Evolutionary conservation across 30 jellyfish, hydroid and myxozoan species (phyloP).

Genomic region (Turritopsis rubra): DNA sequence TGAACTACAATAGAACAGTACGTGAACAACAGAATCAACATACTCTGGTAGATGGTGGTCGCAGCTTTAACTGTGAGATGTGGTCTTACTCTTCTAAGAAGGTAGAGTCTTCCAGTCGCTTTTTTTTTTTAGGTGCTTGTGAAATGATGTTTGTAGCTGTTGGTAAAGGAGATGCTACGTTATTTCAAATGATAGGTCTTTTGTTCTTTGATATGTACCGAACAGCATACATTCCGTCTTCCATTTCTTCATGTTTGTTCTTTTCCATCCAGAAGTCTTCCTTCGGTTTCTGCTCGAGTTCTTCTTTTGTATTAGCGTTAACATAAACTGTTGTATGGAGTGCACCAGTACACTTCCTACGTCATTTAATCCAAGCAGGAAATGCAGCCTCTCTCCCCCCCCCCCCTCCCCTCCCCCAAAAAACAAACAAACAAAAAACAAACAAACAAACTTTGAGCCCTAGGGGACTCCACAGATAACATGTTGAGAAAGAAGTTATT

Average conservation of each 20-base stretch:
- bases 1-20: neutral
- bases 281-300: neutral
- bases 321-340: no score
- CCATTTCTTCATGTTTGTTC: conserved; percentile 3
- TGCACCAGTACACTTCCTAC: no score
- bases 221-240: neutral
- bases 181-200: neutral
- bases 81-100: neutral
- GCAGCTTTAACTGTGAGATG: neutral
- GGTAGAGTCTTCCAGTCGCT: no score
- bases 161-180: neutral
- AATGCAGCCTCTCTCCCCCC: no score
- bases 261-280: neutral
- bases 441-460: no score
- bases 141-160: neutral
- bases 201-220: neutral
- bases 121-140: neutral
- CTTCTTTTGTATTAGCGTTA: conserved; percentile 36
- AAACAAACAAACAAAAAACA: no score
- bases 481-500: no score
- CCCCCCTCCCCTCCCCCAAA: no score
- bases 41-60: neutral
- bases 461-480: no score
- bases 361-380: no score
- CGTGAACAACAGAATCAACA: neutral